Base-by-base conservation (phyloP, 1,140 invertebrate species). In the Laupala kohalensis region DNA sequence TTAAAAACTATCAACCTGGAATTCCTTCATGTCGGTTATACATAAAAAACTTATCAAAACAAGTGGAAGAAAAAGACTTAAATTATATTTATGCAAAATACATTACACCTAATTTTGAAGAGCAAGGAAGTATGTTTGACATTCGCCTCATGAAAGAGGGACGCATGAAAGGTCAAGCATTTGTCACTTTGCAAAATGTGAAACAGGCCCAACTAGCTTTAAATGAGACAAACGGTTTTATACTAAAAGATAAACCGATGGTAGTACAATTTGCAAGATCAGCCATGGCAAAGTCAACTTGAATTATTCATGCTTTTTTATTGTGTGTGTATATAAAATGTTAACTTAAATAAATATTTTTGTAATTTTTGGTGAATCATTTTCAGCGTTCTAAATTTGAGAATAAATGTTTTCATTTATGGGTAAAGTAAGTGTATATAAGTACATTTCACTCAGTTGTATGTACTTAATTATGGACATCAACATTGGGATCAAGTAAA, bases 111-210 rank as follows among this genome's bases (percentile, higher is more conserved):
- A 78, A 80, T 64, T 63, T 80, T 72, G 81, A 85, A 73, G 77
- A 81, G 69, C 80, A 85, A 74, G 81, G 81, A 74, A 82, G 81
- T 37, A 83, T 84, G 84, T 95, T 93, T 82, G 88, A 93, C 82
- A 86, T 96, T n/a, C 86, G 90, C 75, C 83, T 96, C 3, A 95
- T 98, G 94, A 92, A 93, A 79, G 93, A 95, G 80, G 95, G 95
- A 0, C 86, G 94, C 77, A 97, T 98, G 94, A 97, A 96, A 82
- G 94, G 94, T 0, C 95, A 98, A 83, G 94, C 93, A 6, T 98
- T 98, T 86, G 84, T 98, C 0, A 94, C 92, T 6, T 84, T 96
- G 67, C 87, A 89, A 72, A 88, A 83, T 77, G 83, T 88, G n/a
- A 81, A 85, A 69, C 81, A 87, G 76, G 92, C 94, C 3, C 82